Percentiles rank a stretch among this genome's conserved stretches.
Conservation (phyloP, 2,113 vertebrate genomes). For the Apteryx owenii region DNA sequence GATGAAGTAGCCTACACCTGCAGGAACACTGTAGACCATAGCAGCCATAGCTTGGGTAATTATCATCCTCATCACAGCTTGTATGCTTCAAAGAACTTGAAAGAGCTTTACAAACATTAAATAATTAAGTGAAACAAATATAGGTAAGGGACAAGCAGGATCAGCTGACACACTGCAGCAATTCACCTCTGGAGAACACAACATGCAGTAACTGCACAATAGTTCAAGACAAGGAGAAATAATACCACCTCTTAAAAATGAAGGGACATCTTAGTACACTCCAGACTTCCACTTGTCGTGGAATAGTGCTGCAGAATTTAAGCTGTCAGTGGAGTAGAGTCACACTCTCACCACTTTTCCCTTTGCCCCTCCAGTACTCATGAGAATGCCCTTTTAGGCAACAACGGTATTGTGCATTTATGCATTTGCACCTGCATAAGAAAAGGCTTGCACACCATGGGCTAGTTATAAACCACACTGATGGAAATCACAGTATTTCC, state of each 20-base stretch:
- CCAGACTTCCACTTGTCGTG: neutral
- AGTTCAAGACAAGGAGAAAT: neutral
- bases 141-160: neutral
- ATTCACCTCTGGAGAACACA: neutral
- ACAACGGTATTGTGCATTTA: neutral
- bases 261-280: neutral
- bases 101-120: neutral
- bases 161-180: neutral
- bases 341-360: rapidly evolving
- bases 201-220: neutral
- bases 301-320: neutral
- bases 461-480: neutral
- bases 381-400: neutral
- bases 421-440: neutral
- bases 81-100: neutral
- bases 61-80: neutral
- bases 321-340: neutral
- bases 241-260: neutral
- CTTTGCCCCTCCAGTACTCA: neutral
- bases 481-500: neutral
- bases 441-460: neutral
- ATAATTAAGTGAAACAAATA: neutral
- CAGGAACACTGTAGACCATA: neutral
- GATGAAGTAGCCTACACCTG: neutral
- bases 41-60: neutral